Evolutionary conservation across 2,888 invertebrate genomes (phyloP), one percentile per base, ranked within the genome.

Genomic region (Xestoiulus laeticollis): DNA sequence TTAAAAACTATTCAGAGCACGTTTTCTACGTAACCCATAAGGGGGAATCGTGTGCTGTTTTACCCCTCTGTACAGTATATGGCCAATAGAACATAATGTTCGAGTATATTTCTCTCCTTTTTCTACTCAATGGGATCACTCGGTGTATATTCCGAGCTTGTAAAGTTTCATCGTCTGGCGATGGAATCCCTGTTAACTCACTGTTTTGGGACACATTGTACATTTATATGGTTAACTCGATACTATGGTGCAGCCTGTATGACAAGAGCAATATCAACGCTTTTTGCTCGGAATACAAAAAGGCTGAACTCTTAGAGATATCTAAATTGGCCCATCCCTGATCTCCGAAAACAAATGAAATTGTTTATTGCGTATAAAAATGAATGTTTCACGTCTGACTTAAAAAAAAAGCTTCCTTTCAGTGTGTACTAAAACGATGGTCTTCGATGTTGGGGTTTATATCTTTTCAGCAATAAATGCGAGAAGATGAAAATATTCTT

Each of bases 171-270:
- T 68, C 59, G 4, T 10, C 59, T 26, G 22, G 59, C 59, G 59
- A 68, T 68, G 59, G 59, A 68, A 68, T 68, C 59, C 59, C 59
- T 68, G 59, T 68, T 68, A 68, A 68, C 59, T 68, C 59, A 26
- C 59, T 68, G 59, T 68, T 68, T 68, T 68, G 59, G 59, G 59
- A 68, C 22, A 68, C 59, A 68, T 68, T 19, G 59, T 68, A 68
- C 59, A 68, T 68, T 68, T 68, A 68, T 68, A 68, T 22, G 59
- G 59, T 68, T 68, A 68, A 68, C 59, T 68, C 59, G 59, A 68
- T 68, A 68, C 59, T 68, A 22, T n/a, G n/a, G 59, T 22, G 12
- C n/a, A 68, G 6, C 5, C 59, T 68, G 53, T 19, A 16, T 48
- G 48, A 14, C 14, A n/a, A n/a, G 53, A 38, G 38, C 38, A 59